Conservation (phyloP, 2,113 vertebrate genomes). For the Hyaena hyaena region DNA sequence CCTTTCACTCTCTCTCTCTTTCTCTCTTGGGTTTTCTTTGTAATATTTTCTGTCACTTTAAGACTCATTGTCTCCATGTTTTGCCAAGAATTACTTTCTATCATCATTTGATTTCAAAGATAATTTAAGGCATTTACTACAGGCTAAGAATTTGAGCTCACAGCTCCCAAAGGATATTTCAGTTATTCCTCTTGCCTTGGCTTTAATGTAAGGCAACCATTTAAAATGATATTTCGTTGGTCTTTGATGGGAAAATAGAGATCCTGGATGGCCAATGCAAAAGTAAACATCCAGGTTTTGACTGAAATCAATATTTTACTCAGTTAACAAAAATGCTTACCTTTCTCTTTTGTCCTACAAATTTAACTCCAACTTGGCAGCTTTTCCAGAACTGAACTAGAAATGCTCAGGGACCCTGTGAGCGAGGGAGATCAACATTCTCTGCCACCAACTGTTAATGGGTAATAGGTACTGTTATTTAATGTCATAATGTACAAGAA, state of each 20-base stretch:
- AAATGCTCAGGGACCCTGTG: not conserved
- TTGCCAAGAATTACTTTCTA: slow-evolving; percentile 42
- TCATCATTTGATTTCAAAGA: not conserved
- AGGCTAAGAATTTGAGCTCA: not conserved
- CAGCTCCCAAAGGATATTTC: not conserved
- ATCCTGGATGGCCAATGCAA: not conserved
- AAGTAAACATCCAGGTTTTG: slow-evolving; percentile 7
- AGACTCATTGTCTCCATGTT: not conserved
- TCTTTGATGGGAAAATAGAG: slow-evolving; percentile 1
- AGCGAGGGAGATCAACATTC: not conserved
- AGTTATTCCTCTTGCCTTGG: not conserved
- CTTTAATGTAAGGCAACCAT: not conserved
- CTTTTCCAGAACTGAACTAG: not conserved
- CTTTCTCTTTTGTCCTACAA: not conserved
- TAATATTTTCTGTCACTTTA: slow-evolving; percentile 27
- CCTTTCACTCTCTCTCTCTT: not conserved
- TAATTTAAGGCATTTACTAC: not conserved
- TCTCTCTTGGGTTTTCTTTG: not conserved
- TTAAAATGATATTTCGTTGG: slow-evolving; percentile 13
- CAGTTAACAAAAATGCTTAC: not conserved
- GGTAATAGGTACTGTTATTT: not conserved
- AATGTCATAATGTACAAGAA: not conserved
- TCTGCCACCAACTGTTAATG: not conserved
- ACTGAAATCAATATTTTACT: not conserved
- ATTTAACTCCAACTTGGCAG: not conserved